Conservation (phyloP, 2,113 vertebrate genomes). For the Tricholaema leucomelas region DNA sequence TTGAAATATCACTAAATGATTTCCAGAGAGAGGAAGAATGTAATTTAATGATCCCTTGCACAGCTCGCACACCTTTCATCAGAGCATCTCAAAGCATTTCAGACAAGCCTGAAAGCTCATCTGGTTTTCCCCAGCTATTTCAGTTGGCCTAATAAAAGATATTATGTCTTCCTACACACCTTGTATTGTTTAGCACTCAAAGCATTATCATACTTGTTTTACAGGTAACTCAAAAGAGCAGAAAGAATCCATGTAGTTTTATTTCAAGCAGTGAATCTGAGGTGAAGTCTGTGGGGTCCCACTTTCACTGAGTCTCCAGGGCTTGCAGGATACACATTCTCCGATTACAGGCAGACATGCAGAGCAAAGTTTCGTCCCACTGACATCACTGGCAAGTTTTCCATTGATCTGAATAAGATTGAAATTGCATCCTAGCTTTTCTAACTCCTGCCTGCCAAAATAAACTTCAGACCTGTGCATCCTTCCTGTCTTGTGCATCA, state of each 20-base stretch:
- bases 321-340: conserved; percentile 1
- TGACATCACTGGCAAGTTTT: conserved; percentile 32
- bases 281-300: conserved; percentile 42
- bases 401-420: conserved; percentile 5
- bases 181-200: conserved; percentile 64
- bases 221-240: conserved; percentile 36
- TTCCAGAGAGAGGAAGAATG: conserved; percentile 65
- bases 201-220: conserved; percentile 60
- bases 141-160: conserved; percentile 61
- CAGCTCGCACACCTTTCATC: conserved; percentile 63
- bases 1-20: conserved; percentile 64
- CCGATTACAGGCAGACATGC: conserved; percentile 26
- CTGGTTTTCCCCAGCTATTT: conserved; percentile 53
- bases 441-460: conserved; percentile 15
- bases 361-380: not conserved
- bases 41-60: conserved; percentile 68
- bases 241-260: conserved; percentile 3
- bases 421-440: not conserved
- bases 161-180: conserved; percentile 52
- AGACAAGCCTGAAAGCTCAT: conserved; percentile 61
- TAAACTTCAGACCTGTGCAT: not conserved
- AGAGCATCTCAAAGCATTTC: conserved; percentile 59
- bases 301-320: conserved; percentile 18
- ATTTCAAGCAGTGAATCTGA: conserved; percentile 18
- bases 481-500: not conserved